Evolutionary conservation across 2,113 vertebrate species (phyloP), one percentile per base, ranked within the genome.

Genomic region (Saguinus imperator): DNA sequence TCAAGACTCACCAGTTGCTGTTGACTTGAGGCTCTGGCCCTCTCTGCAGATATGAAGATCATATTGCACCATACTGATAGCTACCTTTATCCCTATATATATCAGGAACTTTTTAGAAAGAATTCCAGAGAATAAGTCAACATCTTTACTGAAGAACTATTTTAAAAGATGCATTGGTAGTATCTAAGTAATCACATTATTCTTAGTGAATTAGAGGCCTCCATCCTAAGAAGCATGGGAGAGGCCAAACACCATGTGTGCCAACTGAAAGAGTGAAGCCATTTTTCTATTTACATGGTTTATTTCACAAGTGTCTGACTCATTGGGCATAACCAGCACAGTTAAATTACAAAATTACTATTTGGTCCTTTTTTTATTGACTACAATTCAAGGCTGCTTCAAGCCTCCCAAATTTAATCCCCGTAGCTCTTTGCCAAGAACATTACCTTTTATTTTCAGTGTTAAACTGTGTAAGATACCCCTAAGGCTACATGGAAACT

Each of bases 401-500:
- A 98, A 98, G 98, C 98, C 98, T 98, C 98, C 98, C 97, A 98
- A 98, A 98, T 99, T 98, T 99, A 99, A 99, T 99, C 98, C 98
- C 98, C 96, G 98, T 97, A 98, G 97, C 98, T 98, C 98, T 98
- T 98, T 98, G 98, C 98, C 98, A 96, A 99, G 98, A 99, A 99
- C 98, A 99, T 99, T 98, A 98, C 98, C 98, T 99, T 98, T 99
- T 99, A 99, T 99, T 99, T 98, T 98, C 98, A 97, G 98, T 98
- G 98, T 99, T 99, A 99, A 99, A 99, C 98, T 99, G 98, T 98
- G 98, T 98, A 98, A 98, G 99, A 99, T 98, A 98, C 98, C 99
- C 99, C 98, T 98, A 98, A 98, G 99, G 99, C 99, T 99, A 98
- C 98, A 98, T 98, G 98, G 98, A 98, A 99, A 98, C 98, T 99